Evolutionary conservation across 1,140 invertebrate genomes (phyloP), one percentile per base, ranked within the genome.

Genomic region (Hyphantria cunea): DNA sequence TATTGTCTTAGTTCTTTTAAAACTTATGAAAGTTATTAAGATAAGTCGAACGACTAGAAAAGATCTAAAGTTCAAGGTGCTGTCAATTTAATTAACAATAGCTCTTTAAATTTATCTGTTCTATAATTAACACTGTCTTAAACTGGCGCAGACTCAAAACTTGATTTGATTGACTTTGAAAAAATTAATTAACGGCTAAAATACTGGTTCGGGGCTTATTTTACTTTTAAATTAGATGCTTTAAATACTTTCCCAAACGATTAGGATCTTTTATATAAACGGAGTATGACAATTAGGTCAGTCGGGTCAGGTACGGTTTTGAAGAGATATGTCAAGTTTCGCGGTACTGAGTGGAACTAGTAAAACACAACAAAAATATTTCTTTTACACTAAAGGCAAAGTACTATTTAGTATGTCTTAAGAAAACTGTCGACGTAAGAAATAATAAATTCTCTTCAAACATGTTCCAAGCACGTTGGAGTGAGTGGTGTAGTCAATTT

Each of bases 141-240:
- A 64, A 58, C 63, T 44, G 63, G 54, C 58, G 48, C 39, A 58
- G 63, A 48, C 58, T 39, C 39, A 58, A 48, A 64, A 64, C 51
- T 64, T 64, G 54, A 58, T 64, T 64, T 64, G 63, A 64, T 64
- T 64, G 63, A 64, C 63, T 64, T 64, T 64, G n/a, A 47, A 52
- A 64, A 64, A 64, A 25, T 48, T 64, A 64, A 64, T 64, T 64
- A 52, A 64, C 48, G 45, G 13, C 48, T 33, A 64, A 54, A 64
- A 55, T 58, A 49, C 39, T 17, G 54, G 54, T 52, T 52, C 48
- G 49, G 17, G 45, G 62, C 37, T 48, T 44, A 64, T 64, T 32
- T 12, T 31, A 58, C 53, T 50, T 50, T 41, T 41, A 42, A 53
- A 51, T 34, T 13, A 47, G 32, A 25, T 25, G 17, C 5, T 25